phyloP scores from a whole-genome alignment of 2,888 invertebrate genomes.

The Trichopoda pennipes region DNA sequence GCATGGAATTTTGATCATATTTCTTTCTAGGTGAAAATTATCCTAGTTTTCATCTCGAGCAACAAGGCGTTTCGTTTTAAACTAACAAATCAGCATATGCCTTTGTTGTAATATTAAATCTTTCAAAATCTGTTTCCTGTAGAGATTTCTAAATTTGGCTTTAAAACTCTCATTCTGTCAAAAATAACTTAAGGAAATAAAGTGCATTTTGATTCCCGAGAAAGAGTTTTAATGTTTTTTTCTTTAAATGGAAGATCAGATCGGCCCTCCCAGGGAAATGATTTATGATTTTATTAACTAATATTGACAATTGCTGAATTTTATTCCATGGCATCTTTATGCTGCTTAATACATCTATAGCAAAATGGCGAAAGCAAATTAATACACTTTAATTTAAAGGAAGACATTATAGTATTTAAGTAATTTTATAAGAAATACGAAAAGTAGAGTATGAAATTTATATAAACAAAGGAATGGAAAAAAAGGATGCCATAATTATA shows the following conservation, averaged over 20 bases:
- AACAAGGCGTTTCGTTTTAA: too few species aligned
- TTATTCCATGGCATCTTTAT: background rate
- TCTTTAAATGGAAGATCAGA: background rate
- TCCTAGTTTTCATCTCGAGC: too few species aligned
- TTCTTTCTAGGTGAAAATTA: too few species aligned
- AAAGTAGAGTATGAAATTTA: constrained; percentile 3
- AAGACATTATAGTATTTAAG: constrained; percentile 5
- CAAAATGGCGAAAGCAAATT: constrained; percentile 2
- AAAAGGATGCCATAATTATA: constrained; percentile 36
- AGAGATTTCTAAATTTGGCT: too few species aligned
- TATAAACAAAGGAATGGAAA: constrained; percentile 16
- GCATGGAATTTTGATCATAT: too few species aligned
- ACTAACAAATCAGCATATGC: too few species aligned
- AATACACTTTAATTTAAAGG: background rate
- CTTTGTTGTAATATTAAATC: too few species aligned
- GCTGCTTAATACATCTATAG: background rate
- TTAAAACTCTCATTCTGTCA: too few species aligned
- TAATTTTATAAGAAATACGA: background rate
- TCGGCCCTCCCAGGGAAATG: too few species aligned
- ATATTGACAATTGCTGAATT: background rate
- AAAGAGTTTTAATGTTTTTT: too few species aligned
- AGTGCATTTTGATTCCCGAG: background rate
- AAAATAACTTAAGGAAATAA: too few species aligned
- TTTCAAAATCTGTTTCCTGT: too few species aligned
- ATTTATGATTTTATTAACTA: background rate